A percentile compares a stretch with the other conserved stretches of the same genome.
Conservation (phyloP, 2,888 invertebrate species). For the Ctenicera cuprea region DNA sequence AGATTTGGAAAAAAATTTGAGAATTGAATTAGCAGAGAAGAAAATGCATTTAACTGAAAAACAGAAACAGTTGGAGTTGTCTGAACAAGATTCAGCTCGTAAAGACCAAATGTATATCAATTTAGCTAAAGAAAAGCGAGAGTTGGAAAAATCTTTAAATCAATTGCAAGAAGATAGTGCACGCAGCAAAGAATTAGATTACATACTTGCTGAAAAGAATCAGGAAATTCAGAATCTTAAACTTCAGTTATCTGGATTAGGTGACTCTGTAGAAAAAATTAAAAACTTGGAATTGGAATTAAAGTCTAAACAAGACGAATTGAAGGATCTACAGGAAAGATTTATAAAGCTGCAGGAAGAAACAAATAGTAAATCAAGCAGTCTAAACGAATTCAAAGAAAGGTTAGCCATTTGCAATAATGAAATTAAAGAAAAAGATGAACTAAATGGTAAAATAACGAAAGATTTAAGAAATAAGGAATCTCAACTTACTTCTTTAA, state of each 20-base stretch:
- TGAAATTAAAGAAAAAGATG: constrained; percentile 56
- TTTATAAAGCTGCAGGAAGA: constrained; percentile 69
- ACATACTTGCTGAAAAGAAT: constrained; percentile 74
- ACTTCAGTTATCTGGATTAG: constrained; percentile 68
- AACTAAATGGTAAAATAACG: constrained; percentile 63
- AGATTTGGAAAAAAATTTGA: constrained; percentile 73
- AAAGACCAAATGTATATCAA: constrained; percentile 77
- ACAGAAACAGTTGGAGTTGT: constrained; percentile 74
- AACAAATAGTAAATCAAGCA: constrained; percentile 6
- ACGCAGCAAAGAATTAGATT: constrained; percentile 74
- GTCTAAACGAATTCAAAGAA: constrained; percentile 60
- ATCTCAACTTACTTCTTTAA: constrained; percentile 55
- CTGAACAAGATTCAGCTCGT: constrained; percentile 76
- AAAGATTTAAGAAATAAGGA: constrained; percentile 65
- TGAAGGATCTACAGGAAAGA: constrained; percentile 73
- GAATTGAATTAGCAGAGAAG: constrained; percentile 76
- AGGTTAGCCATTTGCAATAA: constrained; percentile 45
- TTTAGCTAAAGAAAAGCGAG: constrained; percentile 77
- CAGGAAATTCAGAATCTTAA: constrained; percentile 73
- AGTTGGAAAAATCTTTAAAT: constrained; percentile 73
- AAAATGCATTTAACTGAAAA: constrained; percentile 75
- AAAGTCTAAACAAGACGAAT: constrained; percentile 64
- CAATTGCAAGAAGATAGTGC: constrained; percentile 73
- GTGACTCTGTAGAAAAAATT: constrained; percentile 57
- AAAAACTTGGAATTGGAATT: constrained; percentile 70